Base-by-base conservation (phyloP, 2,113 vertebrate genomes). In the Aspiorhynchus laticeps region DNA sequence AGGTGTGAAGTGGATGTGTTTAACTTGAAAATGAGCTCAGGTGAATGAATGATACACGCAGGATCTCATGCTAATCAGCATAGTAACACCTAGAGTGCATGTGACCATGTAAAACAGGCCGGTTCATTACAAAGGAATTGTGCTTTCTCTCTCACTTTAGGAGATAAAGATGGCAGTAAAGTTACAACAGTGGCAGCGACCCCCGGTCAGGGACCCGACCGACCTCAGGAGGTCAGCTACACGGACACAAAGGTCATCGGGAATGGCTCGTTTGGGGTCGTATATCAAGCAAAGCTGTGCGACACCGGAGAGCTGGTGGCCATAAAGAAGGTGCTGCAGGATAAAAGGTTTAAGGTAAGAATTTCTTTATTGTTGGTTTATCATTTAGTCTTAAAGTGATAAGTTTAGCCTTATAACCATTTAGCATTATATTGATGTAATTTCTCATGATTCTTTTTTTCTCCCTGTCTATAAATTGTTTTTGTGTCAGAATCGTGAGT, bases 121-220 rank as follows among this genome's bases (percentile, higher is more conserved):
- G n/a, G 33, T 5, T 9, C 10, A 41, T 38, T 36, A 11, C 19
- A 11, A 38, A 38, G 7, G 7, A 21, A 71, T 12, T 41, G 38
- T 48, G 26, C 19, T 65, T 33, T 41, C 41, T 19, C 65, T 75
- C 14, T 83, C 26, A 33, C 48, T 65, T 31, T 41, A 91, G 97
- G 97, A 95, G 97, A 97, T 93, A 97, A 97, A 90, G 96, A 97
- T 92, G 97, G 97, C 93, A 95, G 97, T 91, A 97, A 97, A 90
- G 96, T 97, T 80, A 97, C 97, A 83, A 97, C 96, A 67, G 97
- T 97, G 88, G 96, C 97, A 84, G 97, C 96, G 85, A 97, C 96
- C 90, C 97, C 96, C 36, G 96, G 97, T 59, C 97, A 97, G 90
- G 96, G 96, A 87, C 96, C 97, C 0, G 96, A 97, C 89, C 95